Evolutionary conservation across 1,140 invertebrate species (phyloP).

Genomic region (Orussus abietinus): DNA sequence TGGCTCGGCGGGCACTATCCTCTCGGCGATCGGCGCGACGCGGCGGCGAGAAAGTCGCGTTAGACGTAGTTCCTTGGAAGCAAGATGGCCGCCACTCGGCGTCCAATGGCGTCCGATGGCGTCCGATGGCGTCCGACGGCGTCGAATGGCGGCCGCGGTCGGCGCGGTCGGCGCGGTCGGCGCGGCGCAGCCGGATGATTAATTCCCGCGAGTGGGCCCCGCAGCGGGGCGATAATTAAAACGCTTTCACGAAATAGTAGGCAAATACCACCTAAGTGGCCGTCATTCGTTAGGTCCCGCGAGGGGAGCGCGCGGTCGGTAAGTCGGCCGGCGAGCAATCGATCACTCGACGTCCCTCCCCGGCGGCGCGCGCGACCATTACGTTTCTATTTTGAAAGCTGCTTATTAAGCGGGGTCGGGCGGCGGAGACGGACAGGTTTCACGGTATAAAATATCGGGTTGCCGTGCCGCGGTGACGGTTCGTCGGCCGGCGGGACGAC

Average conservation of each 20-base stretch:
- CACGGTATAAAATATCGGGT: conserved; percentile 55
- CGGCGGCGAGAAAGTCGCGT: no score
- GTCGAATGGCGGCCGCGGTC: no score
- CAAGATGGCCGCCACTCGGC: no score
- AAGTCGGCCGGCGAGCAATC: conserved; percentile 54
- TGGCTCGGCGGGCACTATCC: no score
- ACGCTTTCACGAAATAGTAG: conserved; percentile 55
- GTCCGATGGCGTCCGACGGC: no score
- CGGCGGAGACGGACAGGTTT: conserved; percentile 53
- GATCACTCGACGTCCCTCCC: conserved; percentile 40
- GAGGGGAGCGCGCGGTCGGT: conserved; percentile 43
- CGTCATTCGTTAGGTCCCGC: conserved; percentile 52
- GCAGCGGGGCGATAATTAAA: conserved; percentile 48
- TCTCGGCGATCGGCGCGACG: no score
- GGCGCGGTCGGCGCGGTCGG: no score
- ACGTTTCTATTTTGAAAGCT: conserved; percentile 57
- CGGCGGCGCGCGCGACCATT: conserved; percentile 43
- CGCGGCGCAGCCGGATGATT: no score
- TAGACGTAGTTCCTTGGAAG: no score
- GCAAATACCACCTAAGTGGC: conserved; percentile 55
- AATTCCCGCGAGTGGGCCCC: no score
- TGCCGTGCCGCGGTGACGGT: conserved; percentile 36
- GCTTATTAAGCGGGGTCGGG: conserved; percentile 53
- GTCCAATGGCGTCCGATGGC: no score
- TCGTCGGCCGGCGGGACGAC: conserved; percentile 26